A percentile compares a stretch with the other conserved stretches of the same genome.
These are phyloP conservation scores for Astropecten irregularis DNA, from an alignment of 53 echinoderm and acorn worm genomes.

Conservation along the genomic window DNA sequence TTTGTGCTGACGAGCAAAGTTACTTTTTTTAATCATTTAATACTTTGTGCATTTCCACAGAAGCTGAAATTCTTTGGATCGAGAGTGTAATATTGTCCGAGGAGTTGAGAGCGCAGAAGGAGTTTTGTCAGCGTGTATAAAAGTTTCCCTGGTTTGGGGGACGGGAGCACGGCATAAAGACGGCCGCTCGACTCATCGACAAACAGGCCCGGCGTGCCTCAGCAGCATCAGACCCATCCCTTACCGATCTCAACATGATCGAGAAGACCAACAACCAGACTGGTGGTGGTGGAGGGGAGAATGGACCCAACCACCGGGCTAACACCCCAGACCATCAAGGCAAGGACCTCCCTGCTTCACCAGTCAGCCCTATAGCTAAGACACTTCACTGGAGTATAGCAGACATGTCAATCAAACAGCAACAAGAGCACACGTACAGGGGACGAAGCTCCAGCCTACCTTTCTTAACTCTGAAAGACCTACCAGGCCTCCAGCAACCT, in stretches of 20 bases:
- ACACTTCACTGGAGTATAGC: constrained; percentile 71
- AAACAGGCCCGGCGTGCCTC: constrained; percentile 50
- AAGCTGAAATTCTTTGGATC: not conserved
- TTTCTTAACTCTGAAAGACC: constrained; percentile 76
- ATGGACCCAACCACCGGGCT: constrained; percentile 43
- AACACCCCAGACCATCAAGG: constrained; percentile 30
- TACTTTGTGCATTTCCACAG: too few relatives aligned
- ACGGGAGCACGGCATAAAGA: not conserved
- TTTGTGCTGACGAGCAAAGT: not conserved
- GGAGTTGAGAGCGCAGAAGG: not conserved
- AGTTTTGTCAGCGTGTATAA: not conserved
- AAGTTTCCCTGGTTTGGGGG: not conserved
- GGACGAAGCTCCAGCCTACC: constrained; percentile 85
- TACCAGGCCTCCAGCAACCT: constrained; percentile 57
- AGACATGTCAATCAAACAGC: constrained; percentile 60
- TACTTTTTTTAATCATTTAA: too few relatives aligned
- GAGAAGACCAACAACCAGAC: constrained; percentile 11
- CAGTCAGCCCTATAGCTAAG: constrained; percentile 39
- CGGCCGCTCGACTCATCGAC: constrained; percentile 48
- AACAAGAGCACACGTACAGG: constrained; percentile 57
- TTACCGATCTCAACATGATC: constrained; percentile 35
- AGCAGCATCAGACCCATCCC: constrained; percentile 30
- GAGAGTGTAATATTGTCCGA: not conserved
- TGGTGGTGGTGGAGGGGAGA: not conserved
- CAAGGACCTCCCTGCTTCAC: constrained; percentile 42